Base-by-base conservation (phyloP, 92 coral and sea anemone genomes). In the Pocillopora grandis region DNA sequence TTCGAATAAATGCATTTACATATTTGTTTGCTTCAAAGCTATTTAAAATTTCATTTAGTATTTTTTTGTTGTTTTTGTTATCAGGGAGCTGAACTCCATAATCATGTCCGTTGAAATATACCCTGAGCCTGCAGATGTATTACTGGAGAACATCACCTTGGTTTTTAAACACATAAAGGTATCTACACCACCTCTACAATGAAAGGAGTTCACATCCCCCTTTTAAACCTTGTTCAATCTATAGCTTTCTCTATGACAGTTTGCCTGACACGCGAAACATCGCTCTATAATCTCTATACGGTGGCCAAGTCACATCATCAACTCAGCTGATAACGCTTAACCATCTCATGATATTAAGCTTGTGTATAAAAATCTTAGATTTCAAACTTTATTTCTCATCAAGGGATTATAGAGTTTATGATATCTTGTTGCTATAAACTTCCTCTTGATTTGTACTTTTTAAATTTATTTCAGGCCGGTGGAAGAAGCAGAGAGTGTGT, bases 151-250 rank as follows among this genome's bases (percentile, higher is more conserved):
- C 37, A 9, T 76, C 79, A 76, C 66, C 17, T 76, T 76, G 52
- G 79, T 76, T 27, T 76, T 76, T 66, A 27, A 76, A 66, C 31
- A 16, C 79, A 27, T 58, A 13, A 33, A 76, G 79, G 79, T 76
- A 59, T n/a, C 62, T 17, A 18, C 33, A 68, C 12, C 2, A 0
- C 20, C 3, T 23, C 14, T 66, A 21, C 15, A 16, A 10, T 23
- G 6, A 62, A 7, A 19, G 33, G 16, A 21, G 71, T 21, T 66
- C 33, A 10, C 33, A 20, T 9, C 15, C 33, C 35, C 33, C 23
- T 66, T 27, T 2, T 10, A 23, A 9, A 27, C 33, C 12, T 2
- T 9, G 10, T 66, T 10, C 10, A 33, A 9, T 66, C 71, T 21
- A 16, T 10, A 6, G 27, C 33, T 66, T 19, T 63, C 9, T 19